Base-by-base conservation (phyloP, 92 coral and sea anemone genomes). In the Phymanthus crucifer region DNA sequence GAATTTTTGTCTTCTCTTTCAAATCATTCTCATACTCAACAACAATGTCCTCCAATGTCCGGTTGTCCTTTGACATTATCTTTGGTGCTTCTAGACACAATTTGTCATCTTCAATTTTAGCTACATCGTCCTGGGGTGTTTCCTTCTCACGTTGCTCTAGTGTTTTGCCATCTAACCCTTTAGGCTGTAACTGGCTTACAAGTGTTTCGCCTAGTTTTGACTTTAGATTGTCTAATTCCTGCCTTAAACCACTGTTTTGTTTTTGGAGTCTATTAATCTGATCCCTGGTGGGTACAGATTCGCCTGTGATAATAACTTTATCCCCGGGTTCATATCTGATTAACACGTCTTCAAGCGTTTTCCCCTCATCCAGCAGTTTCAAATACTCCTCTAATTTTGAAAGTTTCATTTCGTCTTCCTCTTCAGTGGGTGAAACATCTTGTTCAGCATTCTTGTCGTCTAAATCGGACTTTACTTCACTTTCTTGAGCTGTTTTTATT, bases 21-120 rank as follows among this genome's bases (percentile, higher is more conserved):
- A 91, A 78, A 18, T 85, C 77, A 38, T 46, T 71, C 83, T 91
- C 95, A 47, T 91, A 91, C 47, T 85, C 74, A n/a, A 68, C 79
- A 33, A 91, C 38, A 34, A 91, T 81, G 33, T 85, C 92, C 35
- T 75, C 90, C 24, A 91, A 74, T 69, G 95, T 88, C 32, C 40
- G 72, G 19, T 86, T 70, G 71, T 66, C 37, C 32, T 52, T 72
- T 11, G 75, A 66, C 92, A 91, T 91, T 37, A 79, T 85, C 19
- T 23, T 32, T 35, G 89, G 88, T 11, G 89, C 88, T 32, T 85
- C 76, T n/a, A 78, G 50, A 6, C 33, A 69, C 66, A 16, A 8
- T 0, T 21, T 50, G 12, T 56, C 71, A 33, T 2, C 45, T 29
- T 6, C 40, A 40, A 29, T 34, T 35, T 21, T 18, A 1, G 5